Conservation (phyloP, 2,113 vertebrate genomes). For the Hippocampus comes region DNA sequence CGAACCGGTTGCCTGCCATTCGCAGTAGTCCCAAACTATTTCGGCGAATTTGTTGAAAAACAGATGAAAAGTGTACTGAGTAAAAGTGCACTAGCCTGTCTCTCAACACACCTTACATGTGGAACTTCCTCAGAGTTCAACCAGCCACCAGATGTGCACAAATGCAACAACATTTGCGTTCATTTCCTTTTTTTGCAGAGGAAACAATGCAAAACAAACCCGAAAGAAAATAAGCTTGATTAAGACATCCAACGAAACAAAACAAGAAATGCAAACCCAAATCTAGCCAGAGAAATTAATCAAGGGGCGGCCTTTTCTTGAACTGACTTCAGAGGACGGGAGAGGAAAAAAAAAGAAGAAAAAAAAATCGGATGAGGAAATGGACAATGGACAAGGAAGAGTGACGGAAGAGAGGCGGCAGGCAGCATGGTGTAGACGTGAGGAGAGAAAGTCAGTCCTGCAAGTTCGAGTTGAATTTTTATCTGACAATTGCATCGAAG, state of each 20-base stretch:
- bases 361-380: constrained; percentile 63
- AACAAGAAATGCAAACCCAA: constrained; percentile 70
- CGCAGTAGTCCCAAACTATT: neutral
- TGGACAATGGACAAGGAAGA: constrained; percentile 66
- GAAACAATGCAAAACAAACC: constrained; percentile 64
- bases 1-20: no score
- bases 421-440: constrained; percentile 35
- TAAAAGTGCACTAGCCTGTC: neutral
- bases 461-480: constrained; percentile 47
- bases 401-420: constrained; percentile 57
- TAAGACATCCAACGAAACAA: constrained; percentile 67
- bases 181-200: constrained; percentile 63
- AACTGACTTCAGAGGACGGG: constrained; percentile 38
- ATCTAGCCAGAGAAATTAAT: constrained; percentile 73
- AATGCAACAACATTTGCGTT: constrained; percentile 42
- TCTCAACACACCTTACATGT: constrained; percentile 13
- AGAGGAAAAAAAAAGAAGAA: no score
- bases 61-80: neutral
- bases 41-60: neutral
- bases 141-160: constrained; percentile 36
- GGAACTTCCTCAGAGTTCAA: constrained; percentile 29
- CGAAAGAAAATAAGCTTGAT: constrained; percentile 65
- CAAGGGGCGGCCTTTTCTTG: constrained; percentile 52
- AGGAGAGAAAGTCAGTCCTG: constrained; percentile 42
- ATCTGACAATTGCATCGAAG: constrained; percentile 66